These are phyloP conservation scores for Rhinella marina DNA, from an alignment of 2,797 vertebrate genomes.

Conservation along the genomic window DNA sequence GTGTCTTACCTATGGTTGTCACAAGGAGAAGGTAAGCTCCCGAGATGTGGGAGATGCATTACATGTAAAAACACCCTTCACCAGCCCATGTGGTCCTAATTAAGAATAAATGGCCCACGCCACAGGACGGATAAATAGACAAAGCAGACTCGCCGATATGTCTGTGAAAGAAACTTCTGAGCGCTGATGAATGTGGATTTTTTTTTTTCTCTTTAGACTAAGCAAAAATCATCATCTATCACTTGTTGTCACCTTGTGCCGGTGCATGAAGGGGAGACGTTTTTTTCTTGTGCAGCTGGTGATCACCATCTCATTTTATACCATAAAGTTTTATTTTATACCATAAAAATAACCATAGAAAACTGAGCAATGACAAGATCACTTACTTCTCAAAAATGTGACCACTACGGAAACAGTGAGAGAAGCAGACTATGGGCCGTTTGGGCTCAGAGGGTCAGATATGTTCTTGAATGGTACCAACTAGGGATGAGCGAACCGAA, in stretches of 20 bases:
- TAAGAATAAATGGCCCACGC: constrained; percentile 68
- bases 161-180: constrained; percentile 60
- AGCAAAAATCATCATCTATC: constrained; percentile 18
- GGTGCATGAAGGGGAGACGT: not conserved
- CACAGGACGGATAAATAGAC: constrained; percentile 69
- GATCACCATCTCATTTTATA: not conserved
- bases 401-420: too few relatives aligned
- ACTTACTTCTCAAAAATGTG: not conserved
- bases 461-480: not conserved
- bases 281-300: not conserved
- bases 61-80: constrained; percentile 37
- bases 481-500: too few relatives aligned
- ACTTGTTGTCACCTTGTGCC: constrained; percentile 1
- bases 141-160: constrained; percentile 64
- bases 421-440: not conserved
- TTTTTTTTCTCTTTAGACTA: not conserved
- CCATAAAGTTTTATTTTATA: not conserved
- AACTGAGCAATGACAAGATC: not conserved
- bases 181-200: not conserved
- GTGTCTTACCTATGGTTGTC: constrained; percentile 73
- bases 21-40: constrained; percentile 68
- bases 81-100: constrained; percentile 69
- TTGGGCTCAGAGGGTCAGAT: not conserved
- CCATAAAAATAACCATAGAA: not conserved
- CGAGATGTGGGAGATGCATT: constrained; percentile 65